Evolutionary conservation across 1,140 invertebrate genomes (phyloP).

Genomic region (Aphidius gifuensis): DNA sequence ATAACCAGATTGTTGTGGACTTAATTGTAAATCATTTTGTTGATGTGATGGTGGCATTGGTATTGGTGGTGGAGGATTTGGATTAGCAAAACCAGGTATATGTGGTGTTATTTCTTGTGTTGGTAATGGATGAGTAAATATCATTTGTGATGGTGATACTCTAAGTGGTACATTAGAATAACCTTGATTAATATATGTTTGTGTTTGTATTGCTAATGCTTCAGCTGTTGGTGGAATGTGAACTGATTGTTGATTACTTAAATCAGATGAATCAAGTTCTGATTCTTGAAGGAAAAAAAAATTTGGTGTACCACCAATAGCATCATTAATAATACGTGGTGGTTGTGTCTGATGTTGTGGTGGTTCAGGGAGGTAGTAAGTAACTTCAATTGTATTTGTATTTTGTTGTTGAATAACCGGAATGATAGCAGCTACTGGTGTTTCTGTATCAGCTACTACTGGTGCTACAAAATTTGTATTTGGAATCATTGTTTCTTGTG

Average conservation of each 20-base stretch:
- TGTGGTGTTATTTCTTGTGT: conserved; percentile 44
- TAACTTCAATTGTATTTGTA: no score
- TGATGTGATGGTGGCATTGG: conserved; percentile 53
- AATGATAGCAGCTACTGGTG: conserved; percentile 42
- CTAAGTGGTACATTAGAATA: conserved; percentile 54
- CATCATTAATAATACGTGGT: conserved; percentile 63
- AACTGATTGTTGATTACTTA: conserved; percentile 39
- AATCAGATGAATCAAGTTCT: conserved; percentile 69
- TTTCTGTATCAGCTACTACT: conserved; percentile 40
- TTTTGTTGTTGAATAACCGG: conserved; percentile 40
- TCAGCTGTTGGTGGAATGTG: conserved; percentile 58
- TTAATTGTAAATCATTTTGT: conserved; percentile 43
- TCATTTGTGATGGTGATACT: conserved; percentile 43
- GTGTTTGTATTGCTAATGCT: conserved; percentile 63
- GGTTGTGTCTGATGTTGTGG: conserved; percentile 45
- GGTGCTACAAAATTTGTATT: conserved; percentile 46
- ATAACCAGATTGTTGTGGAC: conserved; percentile 42
- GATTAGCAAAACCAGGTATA: conserved; percentile 50
- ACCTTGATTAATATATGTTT: conserved; percentile 78
- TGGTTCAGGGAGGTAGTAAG: conserved; percentile 23
- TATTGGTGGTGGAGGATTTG: conserved; percentile 52
- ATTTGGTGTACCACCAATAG: conserved; percentile 41
- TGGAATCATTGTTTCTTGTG: conserved; percentile 39
- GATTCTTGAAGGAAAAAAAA: conserved; percentile 67
- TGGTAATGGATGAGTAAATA: conserved; percentile 42